Evolutionary conservation across 2,797 vertebrate species (phyloP).

Genomic region (Mastacembelus armatus): DNA sequence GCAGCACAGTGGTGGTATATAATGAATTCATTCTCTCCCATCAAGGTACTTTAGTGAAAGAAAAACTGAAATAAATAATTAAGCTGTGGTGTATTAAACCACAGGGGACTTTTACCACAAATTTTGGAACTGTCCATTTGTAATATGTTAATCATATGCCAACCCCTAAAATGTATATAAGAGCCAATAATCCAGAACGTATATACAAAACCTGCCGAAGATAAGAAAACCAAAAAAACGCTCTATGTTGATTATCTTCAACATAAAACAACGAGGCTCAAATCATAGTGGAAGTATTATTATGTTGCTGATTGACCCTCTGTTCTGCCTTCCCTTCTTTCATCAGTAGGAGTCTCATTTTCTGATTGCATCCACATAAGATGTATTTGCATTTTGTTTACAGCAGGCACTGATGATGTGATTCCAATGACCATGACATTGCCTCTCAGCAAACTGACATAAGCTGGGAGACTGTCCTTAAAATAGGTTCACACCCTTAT

Average conservation of each 20-base stretch:
- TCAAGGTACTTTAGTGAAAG: slow-evolving; percentile 6
- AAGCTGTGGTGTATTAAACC: not conserved
- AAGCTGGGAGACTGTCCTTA: slow-evolving; percentile 18
- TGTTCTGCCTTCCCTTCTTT: slow-evolving; percentile 8
- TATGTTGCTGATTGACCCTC: slow-evolving; percentile 24
- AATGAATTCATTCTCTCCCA: slow-evolving; percentile 18
- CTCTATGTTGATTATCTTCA: not conserved
- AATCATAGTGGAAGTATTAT: not conserved
- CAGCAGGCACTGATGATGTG: slow-evolving; percentile 6
- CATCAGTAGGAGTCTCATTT: slow-evolving; percentile 17
- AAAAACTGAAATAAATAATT: not conserved
- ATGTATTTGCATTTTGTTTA: slow-evolving; percentile 55
- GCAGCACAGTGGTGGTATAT: slow-evolving; percentile 13
- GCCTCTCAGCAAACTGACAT: slow-evolving; percentile 28
- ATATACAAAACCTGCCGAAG: slow-evolving; percentile 1
- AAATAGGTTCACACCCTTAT: slow-evolving; percentile 18
- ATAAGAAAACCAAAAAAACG: no score
- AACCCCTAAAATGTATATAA: slow-evolving; percentile 8
- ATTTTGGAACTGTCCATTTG: slow-evolving; percentile 6
- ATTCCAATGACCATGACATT: slow-evolving; percentile 40
- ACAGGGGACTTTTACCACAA: slow-evolving; percentile 1
- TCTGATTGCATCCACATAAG: slow-evolving; percentile 20
- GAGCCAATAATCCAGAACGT: slow-evolving; percentile 5
- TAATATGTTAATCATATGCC: slow-evolving; percentile 8
- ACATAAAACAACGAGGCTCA: not conserved